These are phyloP conservation scores for Acanthurus tractus DNA, from an alignment of 2,797 vertebrate genomes.

Conservation along the genomic window DNA sequence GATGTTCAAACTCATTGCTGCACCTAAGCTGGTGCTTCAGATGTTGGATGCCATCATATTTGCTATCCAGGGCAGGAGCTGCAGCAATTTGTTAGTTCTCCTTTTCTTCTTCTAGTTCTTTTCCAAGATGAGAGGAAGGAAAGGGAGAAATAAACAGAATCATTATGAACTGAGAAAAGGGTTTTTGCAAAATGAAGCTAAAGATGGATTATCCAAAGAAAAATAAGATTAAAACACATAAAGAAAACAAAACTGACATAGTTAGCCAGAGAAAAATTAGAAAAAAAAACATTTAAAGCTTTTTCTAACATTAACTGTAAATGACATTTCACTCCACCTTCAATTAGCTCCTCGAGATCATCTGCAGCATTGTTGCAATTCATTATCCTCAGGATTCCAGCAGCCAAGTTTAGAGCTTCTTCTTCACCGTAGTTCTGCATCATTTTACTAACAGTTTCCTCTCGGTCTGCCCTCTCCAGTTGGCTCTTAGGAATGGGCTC, in stretches of 20 bases:
- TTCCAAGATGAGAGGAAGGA: neutral
- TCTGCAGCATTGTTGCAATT: neutral
- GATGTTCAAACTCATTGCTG: neutral
- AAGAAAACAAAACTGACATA: too few relatives aligned
- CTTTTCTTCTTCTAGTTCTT: too few relatives aligned
- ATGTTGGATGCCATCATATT: too few relatives aligned
- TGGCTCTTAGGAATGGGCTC: rapidly evolving
- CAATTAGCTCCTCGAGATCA: neutral
- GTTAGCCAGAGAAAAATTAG: too few relatives aligned
- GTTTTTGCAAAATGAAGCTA: too few relatives aligned
- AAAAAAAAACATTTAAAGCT: too few relatives aligned
- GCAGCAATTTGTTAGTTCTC: neutral
- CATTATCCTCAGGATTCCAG: slow-evolving; percentile 39
- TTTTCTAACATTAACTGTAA: too few relatives aligned
- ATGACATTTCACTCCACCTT: neutral
- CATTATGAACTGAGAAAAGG: neutral
- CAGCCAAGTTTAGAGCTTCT: neutral
- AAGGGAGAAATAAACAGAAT: neutral
- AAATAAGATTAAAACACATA: too few relatives aligned
- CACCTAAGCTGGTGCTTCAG: too few relatives aligned
- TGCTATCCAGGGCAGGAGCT: too few relatives aligned
- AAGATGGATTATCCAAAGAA: too few relatives aligned
- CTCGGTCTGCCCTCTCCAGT: neutral
- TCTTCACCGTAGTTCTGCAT: neutral
- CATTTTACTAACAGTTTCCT: neutral